Evolutionary conservation across 2,797 vertebrate genomes (phyloP).

Genomic region (Hydrophis major): DNA sequence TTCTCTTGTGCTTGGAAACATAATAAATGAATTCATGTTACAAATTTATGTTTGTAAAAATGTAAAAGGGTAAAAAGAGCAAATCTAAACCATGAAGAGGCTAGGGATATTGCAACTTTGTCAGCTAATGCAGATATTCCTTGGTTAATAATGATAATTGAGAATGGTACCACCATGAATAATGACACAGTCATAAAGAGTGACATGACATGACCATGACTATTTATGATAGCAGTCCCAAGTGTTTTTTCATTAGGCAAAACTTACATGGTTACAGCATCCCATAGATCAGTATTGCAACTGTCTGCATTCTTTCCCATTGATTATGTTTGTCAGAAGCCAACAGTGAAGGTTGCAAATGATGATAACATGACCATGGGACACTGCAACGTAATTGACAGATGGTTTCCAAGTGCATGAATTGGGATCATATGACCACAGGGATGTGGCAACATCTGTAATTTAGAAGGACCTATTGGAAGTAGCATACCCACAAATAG

Average conservation of each 20-base stretch:
- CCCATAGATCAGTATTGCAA: neutral
- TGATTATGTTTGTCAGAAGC: neutral
- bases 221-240: neutral
- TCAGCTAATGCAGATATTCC: neutral
- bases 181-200: neutral
- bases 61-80: too few relatives aligned
- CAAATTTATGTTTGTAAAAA: neutral
- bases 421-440: neutral
- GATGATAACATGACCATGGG: neutral
- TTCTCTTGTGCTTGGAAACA: conserved; percentile 42
- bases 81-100: neutral
- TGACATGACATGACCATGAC: neutral
- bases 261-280: neutral
- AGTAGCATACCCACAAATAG: neutral
- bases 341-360: neutral
- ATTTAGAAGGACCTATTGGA: neutral
- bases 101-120: neutral
- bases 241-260: neutral
- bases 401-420: neutral
- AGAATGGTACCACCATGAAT: neutral
- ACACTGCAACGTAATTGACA: neutral
- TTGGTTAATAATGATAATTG: neutral
- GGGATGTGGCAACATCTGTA: neutral
- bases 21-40: conserved; percentile 36
- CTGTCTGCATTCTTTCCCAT: neutral